Evolutionary conservation across 1,140 invertebrate genomes (phyloP), one percentile per base, ranked within the genome.

Genomic region (Atta cephalotes): DNA sequence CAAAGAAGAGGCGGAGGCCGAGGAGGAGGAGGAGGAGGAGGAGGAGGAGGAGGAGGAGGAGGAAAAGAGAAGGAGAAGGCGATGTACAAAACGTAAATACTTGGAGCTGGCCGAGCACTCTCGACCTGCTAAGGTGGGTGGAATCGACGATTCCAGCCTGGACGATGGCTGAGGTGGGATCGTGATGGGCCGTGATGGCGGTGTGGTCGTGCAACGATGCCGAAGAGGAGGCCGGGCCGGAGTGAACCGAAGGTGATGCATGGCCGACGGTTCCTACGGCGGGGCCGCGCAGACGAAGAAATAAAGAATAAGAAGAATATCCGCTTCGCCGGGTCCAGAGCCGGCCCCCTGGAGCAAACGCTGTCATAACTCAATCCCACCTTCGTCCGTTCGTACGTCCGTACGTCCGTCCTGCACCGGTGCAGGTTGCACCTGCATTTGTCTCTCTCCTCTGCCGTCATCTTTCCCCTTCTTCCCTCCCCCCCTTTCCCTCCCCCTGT

Each of bases 351-450:
- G 93, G 94, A 95, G 94, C 94, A 94, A 94, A 93, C 94, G 94
- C 93, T 95, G 95, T 95, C 95, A 95, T 95, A 95, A 95, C 95
- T 95, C 95, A 95, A 95, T 95, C 95, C 95, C 95, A 95, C 95
- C 94, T 95, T 93, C 93, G 90, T 93, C 92, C 89, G 89, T 87
- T 87, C 77, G 90, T 92, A 84, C 89, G 89, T 89, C 85, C 81
- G 68, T 88, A 87, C 88, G 90, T 91, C 81, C 85, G 90, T 90
- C 91, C 87, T 65, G 88, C 65, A 87, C 88, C 91, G 87, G 85
- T 91, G 88, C 92, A 91, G 87, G 70, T 87, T 92, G 92, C 92
- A 93, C 92, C 88, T 92, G 92, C 85, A 85, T 87, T 89, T 70
- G 86, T 84, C 87, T 84, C 71, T 81, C 89, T 79, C 53, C 80